Base-by-base conservation (phyloP, 1,140 invertebrate genomes). In the Hypsibius dujardini region DNA sequence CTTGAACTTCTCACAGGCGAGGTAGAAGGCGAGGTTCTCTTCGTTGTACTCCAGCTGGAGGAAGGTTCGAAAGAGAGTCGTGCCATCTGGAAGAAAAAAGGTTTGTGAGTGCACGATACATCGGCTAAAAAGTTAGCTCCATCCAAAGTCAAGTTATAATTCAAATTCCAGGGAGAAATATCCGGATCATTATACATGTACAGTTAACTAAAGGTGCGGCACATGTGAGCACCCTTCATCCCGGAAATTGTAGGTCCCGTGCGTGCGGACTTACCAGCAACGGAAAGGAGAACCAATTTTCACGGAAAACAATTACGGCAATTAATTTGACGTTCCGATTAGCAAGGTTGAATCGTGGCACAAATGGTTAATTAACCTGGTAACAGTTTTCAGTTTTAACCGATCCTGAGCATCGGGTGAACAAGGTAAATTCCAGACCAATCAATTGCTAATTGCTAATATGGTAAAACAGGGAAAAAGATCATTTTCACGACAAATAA, bases 21-120 rank as follows among this genome's bases (percentile, higher is more conserved):
- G 75, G 84, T 84, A 85, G 74, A 85, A 85, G 73, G 85, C 84
- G 42, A 86, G 79, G 75, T 85, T 85, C 75, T 85, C 84, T 72
- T 85, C 84, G 76, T 83, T 84, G 74, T 83, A 84, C 75, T 86
- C 84, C 0, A 83, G 80, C 72, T 81, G 79, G 1, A 85, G 76
- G 74, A 85, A 85, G 3, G 82, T 82, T 50, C 79, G 77, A 76
- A 86, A 85, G 56, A 86, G 75, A 47, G 81, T 78, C 67, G 81
- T 76, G 1, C 84, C 84, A 79, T 82, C 84, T 85, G 78, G 15
- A 77, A 76, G 71, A 60, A 71, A 74, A 69, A 74, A 75, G 72
- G 70, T 72, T 42, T 47, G 14, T 73, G 42, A 42, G 62, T 67
- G 62, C 62, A 7, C n/a, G 7, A 56, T 56, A 56, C 7, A 56